Base-by-base conservation (phyloP, 2,797 vertebrate genomes). In the Gephyroberyx darwinii region DNA sequence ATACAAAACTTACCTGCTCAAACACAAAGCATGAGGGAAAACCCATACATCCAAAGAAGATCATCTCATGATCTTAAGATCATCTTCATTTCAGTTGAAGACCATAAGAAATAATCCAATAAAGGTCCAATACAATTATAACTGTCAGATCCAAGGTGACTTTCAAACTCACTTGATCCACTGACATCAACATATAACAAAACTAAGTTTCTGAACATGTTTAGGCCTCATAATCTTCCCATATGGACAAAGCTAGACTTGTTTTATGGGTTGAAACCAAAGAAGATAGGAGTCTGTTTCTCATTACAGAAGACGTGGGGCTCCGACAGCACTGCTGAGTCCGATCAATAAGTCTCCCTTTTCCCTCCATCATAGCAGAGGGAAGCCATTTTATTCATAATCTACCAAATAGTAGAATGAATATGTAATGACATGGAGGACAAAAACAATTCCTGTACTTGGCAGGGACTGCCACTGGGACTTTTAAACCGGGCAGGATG, bases 241-340 rank as follows among this genome's bases (percentile, higher is more conserved):
- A 81, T 52, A 33, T 67, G n/a, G 19, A 31, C 30, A n/a, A 57
- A 13, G 8, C 1, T 13, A 41, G 39, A 41, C 9, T 58, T 70
- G 35, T 62, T 48, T 72, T 41, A 67, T 43, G 55, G 70, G 56
- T 78, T 56, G 80, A 52, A 83, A 80, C 53, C 67, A 83, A 70
- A 73, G 61, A 84, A 78, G 70, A 74, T 76, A 76, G 61, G 84
- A 90, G 96, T 98, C 97, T 98, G 98, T 98, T 98, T 98, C 96
- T 98, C 96, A 97, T 99, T 98, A 98, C 96, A 95, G 91, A 93
- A 88, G 85, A 86, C 20, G 72, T 88, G 91, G 90, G 92, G 92
- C 94, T 94, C 91, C 88, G 91, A 94, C 90, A 91, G 92, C 91
- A 93, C 89, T 89, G 93, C 93, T 87, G 79, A 71, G 65, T 80